Evolutionary conservation across 2,113 vertebrate species (phyloP), one percentile per base, ranked within the genome.

Genomic region (Tichodroma muraria): DNA sequence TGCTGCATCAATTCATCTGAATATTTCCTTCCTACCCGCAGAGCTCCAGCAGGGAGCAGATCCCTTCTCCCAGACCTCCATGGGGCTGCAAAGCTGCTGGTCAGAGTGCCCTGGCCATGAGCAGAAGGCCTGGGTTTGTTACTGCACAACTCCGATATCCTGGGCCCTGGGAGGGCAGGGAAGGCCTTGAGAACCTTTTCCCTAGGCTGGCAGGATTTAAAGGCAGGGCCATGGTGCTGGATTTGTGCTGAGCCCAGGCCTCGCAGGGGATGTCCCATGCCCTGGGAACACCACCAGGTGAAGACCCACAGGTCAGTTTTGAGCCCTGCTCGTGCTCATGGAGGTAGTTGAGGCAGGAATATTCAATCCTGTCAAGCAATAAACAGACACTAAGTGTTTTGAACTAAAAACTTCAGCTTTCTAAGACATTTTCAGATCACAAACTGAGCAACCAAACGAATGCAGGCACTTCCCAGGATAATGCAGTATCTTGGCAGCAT

Each of bases 401-500:
- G 27, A 89, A 91, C 54, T 69, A 60, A 88, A 82, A 88, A 65
- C 27, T 61, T 88, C 66, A 83, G 45, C n/a, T 52, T 93, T 52
- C 28, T 80, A 49, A 90, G 72, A 71, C 64, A 27, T 92, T 87
- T 91, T 68, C 92, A 91, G 40, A 88, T 69, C 75, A 80, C 63
- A 80, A 89, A 77, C 38, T 31, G 59, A 95, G 79, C 70, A 89
- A 91, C 85, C 57, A 87, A 96, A 82, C 0, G 8, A 91, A 35
- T 15, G 28, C 44, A 93, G 75, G 66, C 95, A 91, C 56, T 93
- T 93, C 64, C 56, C 90, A 60, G 76, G 83, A 94, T 90, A 92
- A 91, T 44, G 69, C 64, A 78, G 56, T 94, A 96, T 96, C 89
- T 96, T 96, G 94, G 93, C 94, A 95, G 91, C 84, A 96, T 96